phyloP scores from a whole-genome alignment of 2,888 invertebrate species.

The Leptura quadrifasciata region DNA sequence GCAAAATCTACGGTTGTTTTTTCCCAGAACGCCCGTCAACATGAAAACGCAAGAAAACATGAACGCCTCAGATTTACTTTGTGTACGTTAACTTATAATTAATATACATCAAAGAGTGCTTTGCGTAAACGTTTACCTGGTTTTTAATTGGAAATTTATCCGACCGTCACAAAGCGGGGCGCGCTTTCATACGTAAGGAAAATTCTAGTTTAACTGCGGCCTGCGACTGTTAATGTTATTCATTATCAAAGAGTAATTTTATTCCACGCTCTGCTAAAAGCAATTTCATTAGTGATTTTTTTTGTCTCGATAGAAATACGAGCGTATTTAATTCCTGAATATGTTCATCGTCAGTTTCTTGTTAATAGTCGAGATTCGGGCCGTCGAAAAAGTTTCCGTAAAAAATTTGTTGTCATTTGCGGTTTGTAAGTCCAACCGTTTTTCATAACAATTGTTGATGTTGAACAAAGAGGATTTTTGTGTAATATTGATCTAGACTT shows the following conservation, averaged over 20 bases:
- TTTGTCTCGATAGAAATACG: no score
- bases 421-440: no score
- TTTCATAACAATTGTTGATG: no score
- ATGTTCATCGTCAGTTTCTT: no score
- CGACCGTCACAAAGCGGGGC: neutral
- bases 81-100: slow-evolving; percentile 2
- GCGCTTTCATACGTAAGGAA: neutral
- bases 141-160: neutral
- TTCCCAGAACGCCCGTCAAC: neutral
- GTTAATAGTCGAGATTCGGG: no score
- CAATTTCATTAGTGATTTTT: no score
- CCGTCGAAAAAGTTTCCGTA: no score
- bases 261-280: no score
- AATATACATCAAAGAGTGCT: slow-evolving; percentile 3
- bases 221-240: neutral
- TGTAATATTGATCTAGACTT: no score
- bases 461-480: no score
- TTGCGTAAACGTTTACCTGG: slow-evolving; percentile 2
- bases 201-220: neutral
- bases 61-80: neutral
- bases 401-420: no score
- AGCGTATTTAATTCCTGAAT: no score
- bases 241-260: neutral
- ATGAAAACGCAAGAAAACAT: neutral
- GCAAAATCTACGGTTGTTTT: neutral